Evolutionary conservation across 2,888 invertebrate species (phyloP).

Genomic region (Papilio gigon): DNA sequence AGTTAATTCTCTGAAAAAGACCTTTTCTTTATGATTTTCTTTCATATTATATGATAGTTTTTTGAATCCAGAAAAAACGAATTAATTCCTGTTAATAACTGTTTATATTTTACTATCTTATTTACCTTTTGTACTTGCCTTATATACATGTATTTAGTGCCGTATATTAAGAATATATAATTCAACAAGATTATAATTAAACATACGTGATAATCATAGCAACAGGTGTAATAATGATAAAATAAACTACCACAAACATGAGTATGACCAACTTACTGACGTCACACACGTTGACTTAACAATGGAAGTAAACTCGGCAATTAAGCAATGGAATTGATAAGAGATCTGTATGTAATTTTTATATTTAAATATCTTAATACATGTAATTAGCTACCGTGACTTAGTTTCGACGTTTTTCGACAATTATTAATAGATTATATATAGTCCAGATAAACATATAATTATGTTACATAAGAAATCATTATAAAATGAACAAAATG

Average conservation of each 20-base stretch:
- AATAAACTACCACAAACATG: not conserved
- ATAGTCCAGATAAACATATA: too few relatives aligned
- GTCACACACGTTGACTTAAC: conserved; percentile 11
- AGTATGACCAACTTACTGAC: not conserved
- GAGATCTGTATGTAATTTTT: conserved; percentile 16
- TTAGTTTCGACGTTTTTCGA: not conserved
- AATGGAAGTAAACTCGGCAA: not conserved
- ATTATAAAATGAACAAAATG: too few relatives aligned
- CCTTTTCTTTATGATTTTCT: too few relatives aligned
- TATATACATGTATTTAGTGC: not conserved
- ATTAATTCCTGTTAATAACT: not conserved
- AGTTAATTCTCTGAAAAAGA: too few relatives aligned
- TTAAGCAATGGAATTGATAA: conserved; percentile 14
- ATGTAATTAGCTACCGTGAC: conserved; percentile 25
- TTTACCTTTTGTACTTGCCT: not conserved
- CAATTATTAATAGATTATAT: not conserved
- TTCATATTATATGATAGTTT: too few relatives aligned
- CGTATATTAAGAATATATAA: not conserved
- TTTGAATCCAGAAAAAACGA: not conserved
- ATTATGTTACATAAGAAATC: too few relatives aligned
- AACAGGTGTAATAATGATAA: not conserved
- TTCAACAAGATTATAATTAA: conserved; percentile 1
- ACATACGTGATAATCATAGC: conserved; percentile 2
- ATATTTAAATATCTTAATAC: conserved; percentile 21
- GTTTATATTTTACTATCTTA: not conserved